A percentile compares a stretch with the other conserved stretches of the same genome.
Evolutionary conservation across 1,140 invertebrate genomes (phyloP).

Genomic region (Calephelis nemesis): DNA sequence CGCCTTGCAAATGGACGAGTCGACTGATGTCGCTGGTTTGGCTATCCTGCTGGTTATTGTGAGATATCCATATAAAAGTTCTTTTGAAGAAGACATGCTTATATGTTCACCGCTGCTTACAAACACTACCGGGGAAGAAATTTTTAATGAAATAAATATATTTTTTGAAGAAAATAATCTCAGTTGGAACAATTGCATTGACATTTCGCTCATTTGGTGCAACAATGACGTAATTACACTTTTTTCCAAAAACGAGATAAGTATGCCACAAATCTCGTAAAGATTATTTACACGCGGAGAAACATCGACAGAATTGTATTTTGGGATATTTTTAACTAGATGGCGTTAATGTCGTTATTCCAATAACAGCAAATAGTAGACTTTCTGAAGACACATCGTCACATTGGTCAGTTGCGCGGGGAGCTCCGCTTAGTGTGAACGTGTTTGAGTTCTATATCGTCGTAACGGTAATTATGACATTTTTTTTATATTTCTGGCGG

Average conservation of each 20-base stretch:
- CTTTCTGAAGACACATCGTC: slow-evolving; percentile 16
- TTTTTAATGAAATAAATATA: too few relatives aligned
- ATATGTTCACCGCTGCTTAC: too few relatives aligned
- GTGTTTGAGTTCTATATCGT: slow-evolving; percentile 11
- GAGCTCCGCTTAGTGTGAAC: slow-evolving; percentile 16
- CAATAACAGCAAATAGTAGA: slow-evolving; percentile 9
- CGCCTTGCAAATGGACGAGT: too few relatives aligned
- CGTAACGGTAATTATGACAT: slow-evolving; percentile 19
- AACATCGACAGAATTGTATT: slow-evolving; percentile 2
- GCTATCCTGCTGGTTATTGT: too few relatives aligned
- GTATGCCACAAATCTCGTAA: not conserved
- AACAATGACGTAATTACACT: too few relatives aligned
- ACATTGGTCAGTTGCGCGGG: slow-evolving; percentile 12
- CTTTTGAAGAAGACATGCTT: too few relatives aligned
- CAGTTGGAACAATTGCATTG: too few relatives aligned
- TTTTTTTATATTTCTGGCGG: slow-evolving; percentile 19
- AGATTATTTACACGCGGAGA: slow-evolving; percentile 1
- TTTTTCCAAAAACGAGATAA: not conserved
- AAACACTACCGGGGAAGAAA: too few relatives aligned
- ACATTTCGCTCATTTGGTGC: too few relatives aligned
- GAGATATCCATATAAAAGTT: too few relatives aligned
- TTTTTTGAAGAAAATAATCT: too few relatives aligned
- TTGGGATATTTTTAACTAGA: slow-evolving; percentile 6
- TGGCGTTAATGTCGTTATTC: slow-evolving; percentile 2
- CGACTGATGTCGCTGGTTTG: too few relatives aligned